Conservation (phyloP, 2,888 invertebrate species). For the Hydropsyche betteni region DNA sequence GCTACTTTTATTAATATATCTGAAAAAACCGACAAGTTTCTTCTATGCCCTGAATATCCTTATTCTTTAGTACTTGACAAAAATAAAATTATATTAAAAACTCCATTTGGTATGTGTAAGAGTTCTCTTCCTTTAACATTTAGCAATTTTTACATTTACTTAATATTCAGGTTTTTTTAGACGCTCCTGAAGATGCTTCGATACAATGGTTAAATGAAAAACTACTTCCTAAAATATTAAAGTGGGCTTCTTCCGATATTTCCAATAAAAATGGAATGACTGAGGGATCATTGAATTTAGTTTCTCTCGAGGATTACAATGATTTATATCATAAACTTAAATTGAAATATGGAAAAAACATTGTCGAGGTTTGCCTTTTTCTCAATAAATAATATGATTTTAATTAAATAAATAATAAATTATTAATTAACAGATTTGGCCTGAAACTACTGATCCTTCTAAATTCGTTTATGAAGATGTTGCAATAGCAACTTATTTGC, state of each 20-base stretch:
- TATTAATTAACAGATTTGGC: constrained; percentile 75
- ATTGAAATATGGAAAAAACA: constrained; percentile 76
- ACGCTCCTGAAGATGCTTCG: constrained; percentile 49
- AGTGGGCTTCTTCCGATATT: constrained; percentile 68
- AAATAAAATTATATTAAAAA: constrained; percentile 59
- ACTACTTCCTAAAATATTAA: constrained; percentile 69
- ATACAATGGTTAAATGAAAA: constrained; percentile 66
- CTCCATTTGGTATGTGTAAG: background rate
- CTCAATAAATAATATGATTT: too few species aligned
- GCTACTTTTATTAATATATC: constrained; percentile 65
- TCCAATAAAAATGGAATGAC: constrained; percentile 54
- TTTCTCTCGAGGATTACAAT: constrained; percentile 76
- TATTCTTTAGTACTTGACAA: constrained; percentile 62
- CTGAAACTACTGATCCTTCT: constrained; percentile 90
- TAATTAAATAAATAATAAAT: too few species aligned
- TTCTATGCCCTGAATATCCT: constrained; percentile 63
- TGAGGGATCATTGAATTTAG: constrained; percentile 70
- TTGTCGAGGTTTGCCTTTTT: constrained; percentile 69
- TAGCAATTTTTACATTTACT: background rate
- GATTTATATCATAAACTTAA: constrained; percentile 78
- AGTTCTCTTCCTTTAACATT: background rate
- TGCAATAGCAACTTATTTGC: constrained; percentile 88
- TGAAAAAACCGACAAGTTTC: constrained; percentile 56
- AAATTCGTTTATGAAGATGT: constrained; percentile 98
- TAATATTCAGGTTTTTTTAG: background rate